A percentile compares a stretch with the other conserved stretches of the same genome.
Evolutionary conservation across 2,113 vertebrate genomes (phyloP).

Genomic region (Alaudala cheleensis): DNA sequence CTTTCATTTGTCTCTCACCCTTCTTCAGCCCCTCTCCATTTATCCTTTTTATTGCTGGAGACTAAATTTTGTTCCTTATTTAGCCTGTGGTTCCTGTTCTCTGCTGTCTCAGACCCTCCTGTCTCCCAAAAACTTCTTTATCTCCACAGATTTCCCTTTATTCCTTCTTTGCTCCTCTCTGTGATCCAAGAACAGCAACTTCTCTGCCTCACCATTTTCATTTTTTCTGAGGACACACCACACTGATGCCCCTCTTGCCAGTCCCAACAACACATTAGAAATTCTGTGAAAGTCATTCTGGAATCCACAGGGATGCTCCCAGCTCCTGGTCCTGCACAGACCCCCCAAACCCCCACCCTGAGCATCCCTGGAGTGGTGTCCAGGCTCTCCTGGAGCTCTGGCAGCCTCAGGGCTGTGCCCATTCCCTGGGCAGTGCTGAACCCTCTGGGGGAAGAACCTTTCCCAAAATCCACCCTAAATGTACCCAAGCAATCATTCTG

Average conservation of each 20-base stretch:
- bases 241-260: background rate
- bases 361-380: fast-evolving
- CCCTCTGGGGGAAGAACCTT: background rate
- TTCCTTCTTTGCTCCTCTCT: background rate
- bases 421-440: background rate
- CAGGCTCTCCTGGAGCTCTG: background rate
- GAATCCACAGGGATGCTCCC: background rate
- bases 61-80: background rate
- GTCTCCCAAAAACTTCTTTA: background rate
- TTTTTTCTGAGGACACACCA: background rate
- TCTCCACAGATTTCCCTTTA: background rate
- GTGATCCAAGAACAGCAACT: background rate
- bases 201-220: background rate
- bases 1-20: conserved; percentile 11
- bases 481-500: background rate
- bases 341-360: background rate
- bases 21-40: background rate
- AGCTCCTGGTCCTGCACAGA: background rate
- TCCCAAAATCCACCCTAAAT: background rate
- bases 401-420: background rate
- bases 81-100: background rate
- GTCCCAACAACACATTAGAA: background rate
- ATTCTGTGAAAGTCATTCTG: background rate
- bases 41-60: background rate
- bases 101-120: background rate